These are phyloP conservation scores for Chiroxiphia lanceolata DNA, from an alignment of 2,797 vertebrate genomes.

Conservation along the genomic window DNA sequence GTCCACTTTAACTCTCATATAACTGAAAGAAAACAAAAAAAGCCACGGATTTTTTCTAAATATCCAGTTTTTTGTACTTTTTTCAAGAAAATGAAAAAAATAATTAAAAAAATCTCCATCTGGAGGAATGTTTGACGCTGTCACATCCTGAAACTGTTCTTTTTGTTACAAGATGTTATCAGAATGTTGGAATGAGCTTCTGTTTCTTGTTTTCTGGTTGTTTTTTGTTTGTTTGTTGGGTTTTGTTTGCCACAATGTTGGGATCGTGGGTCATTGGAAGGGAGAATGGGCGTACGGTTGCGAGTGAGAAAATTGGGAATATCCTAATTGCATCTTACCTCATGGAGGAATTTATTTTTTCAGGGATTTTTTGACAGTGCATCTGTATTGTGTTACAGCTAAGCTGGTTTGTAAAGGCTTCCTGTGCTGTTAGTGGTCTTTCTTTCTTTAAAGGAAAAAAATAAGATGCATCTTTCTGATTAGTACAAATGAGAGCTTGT, in stretches of 20 bases:
- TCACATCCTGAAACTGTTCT: conserved; percentile 75
- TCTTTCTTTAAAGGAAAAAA: conserved; percentile 68
- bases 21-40: conserved; percentile 60
- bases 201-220: conserved; percentile 76
- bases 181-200: conserved; percentile 81
- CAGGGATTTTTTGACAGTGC: conserved; percentile 96
- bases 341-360: conserved; percentile 89
- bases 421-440: conserved; percentile 86
- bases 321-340: conserved; percentile 87
- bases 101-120: conserved; percentile 72
- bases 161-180: conserved; percentile 77
- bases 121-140: conserved; percentile 76
- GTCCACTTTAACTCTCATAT: conserved; percentile 64
- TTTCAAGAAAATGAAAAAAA: conserved; percentile 75
- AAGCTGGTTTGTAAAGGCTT: conserved; percentile 85
- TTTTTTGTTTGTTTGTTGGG: conserved; percentile 50
- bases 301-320: conserved; percentile 71
- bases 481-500: conserved; percentile 85
- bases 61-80: conserved; percentile 76
- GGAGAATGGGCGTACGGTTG: conserved; percentile 13
- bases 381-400: conserved; percentile 89
- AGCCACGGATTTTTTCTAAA: conserved; percentile 75
- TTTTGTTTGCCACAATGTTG: conserved; percentile 72
- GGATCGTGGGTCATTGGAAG: conserved; percentile 49
- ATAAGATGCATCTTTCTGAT: conserved; percentile 82